Base-by-base conservation (phyloP, 1,140 invertebrate species). In the Zeugodacus cucurbitae region DNA sequence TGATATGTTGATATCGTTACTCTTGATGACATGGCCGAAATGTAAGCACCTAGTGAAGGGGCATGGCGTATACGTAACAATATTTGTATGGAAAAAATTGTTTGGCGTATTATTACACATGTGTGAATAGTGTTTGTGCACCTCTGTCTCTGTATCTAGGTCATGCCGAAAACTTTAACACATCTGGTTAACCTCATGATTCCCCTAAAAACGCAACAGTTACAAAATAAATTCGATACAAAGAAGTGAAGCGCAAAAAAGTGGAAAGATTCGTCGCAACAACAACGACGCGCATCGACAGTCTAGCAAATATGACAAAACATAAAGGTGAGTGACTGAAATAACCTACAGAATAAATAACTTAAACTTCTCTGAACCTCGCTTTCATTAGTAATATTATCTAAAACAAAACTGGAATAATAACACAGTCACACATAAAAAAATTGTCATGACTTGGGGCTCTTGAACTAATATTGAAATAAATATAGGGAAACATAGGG, bases 231-330 rank as follows among this genome's bases (percentile, higher is more conserved):
- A 74, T 37, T 41, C 20, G 17, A 20, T 54, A 54, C 41, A 54
- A 17, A n/a, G 34, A 32, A 22, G 32, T 37, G 67, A 22, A 62
- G 2, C n/a, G 58, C 14, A 22, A 74, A 41, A 74, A 74, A 74
- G 67, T 74, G 34, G 17, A n/a, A 37, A 37, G 32, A 37, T 37
- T 48, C 41, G 41, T 48, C 37, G 41, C 74, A 82, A 14, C 74
- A 26, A 48, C 41, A 54, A 26, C 41, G 37, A 41, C 74, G 41
- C 22, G 10, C 74, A 26, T 82, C 17, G 74, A 10, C 22, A 48
- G 37, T 82, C 41, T 26, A 11, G 44, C 41, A 82, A 82, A 82
- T 82, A 82, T 82, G 74, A 48, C 74, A 82, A 48, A 82, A 48
- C 22, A 4, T 82, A 82, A 82, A 82, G 74, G 74, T 82, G 44